Evolutionary conservation across 1,140 invertebrate species (phyloP).

Genomic region (Brachionus angularis): DNA sequence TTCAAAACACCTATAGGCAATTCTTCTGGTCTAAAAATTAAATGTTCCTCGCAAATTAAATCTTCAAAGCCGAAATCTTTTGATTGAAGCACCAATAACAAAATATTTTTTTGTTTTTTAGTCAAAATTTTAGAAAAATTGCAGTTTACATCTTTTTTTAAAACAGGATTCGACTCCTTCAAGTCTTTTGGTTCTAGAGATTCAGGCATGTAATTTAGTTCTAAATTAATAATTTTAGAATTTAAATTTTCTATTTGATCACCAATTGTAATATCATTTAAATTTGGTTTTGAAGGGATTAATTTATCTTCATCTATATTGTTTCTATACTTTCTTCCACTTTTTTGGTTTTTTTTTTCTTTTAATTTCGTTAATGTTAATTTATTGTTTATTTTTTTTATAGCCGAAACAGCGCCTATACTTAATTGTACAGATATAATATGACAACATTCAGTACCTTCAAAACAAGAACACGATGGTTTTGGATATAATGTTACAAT

Average conservation of each 20-base stretch:
- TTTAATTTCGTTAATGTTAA: background rate
- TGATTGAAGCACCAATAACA: no score
- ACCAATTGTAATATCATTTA: no score
- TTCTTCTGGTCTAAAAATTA: no score
- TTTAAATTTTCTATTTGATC: background rate
- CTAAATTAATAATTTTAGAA: background rate
- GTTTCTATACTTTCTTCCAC: background rate
- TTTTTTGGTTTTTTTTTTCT: background rate
- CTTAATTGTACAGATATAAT: background rate
- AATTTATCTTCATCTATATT: background rate
- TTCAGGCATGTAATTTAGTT: no score
- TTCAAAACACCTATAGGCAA: background rate
- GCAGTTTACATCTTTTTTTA: no score
- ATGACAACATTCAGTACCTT: background rate
- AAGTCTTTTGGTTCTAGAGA: no score
- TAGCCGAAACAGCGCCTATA: background rate
- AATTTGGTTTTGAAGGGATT: no score
- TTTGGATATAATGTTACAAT: background rate
- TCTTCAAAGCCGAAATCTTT: no score
- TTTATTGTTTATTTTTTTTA: background rate
- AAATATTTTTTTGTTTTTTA: no score
- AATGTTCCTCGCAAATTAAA: background rate
- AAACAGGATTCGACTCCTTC: no score
- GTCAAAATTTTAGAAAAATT: no score
- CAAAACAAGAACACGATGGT: background rate